Evolutionary conservation across 2,888 invertebrate species (phyloP).

Genomic region (Lasioglossum villosulum): DNA sequence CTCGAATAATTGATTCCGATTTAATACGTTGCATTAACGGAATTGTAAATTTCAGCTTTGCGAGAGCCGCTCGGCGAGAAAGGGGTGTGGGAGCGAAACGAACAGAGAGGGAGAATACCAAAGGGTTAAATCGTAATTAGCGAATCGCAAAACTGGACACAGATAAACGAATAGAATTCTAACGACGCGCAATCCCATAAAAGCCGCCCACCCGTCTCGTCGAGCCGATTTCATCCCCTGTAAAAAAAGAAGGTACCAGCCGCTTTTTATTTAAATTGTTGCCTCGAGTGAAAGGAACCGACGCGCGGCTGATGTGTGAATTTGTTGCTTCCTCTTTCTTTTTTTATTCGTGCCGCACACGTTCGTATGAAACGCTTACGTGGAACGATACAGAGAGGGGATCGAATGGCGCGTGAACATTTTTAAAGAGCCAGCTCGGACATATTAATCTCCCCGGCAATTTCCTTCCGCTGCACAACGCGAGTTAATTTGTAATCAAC

Average conservation of each 20-base stretch:
- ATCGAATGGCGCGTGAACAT: background rate
- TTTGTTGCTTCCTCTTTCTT: background rate
- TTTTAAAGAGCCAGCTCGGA: background rate
- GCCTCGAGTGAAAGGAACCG: conserved; percentile 28
- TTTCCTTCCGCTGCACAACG: too few species aligned
- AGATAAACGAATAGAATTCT: conserved; percentile 58
- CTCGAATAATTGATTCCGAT: conserved; percentile 64
- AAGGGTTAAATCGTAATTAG: conserved; percentile 71
- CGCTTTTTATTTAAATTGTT: conserved; percentile 48
- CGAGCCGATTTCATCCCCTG: conserved; percentile 20
- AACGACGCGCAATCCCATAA: conserved; percentile 55
- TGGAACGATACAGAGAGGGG: background rate
- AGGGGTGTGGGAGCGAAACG: background rate
- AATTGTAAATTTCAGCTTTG: conserved; percentile 69
- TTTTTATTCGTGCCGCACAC: conserved; percentile 28
- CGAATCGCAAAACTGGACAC: conserved; percentile 61
- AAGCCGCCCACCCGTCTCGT: conserved; percentile 28
- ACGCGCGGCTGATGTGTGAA: background rate
- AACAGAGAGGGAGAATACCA: conserved; percentile 26
- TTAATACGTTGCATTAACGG: conserved; percentile 68
- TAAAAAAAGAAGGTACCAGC: conserved; percentile 10
- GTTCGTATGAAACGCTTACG: background rate
- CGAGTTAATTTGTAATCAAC: too few species aligned
- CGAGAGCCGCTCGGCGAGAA: conserved; percentile 23
- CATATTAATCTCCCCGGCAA: background rate